Conservation (phyloP, 2,113 vertebrate genomes). For the Rallus limicola region DNA sequence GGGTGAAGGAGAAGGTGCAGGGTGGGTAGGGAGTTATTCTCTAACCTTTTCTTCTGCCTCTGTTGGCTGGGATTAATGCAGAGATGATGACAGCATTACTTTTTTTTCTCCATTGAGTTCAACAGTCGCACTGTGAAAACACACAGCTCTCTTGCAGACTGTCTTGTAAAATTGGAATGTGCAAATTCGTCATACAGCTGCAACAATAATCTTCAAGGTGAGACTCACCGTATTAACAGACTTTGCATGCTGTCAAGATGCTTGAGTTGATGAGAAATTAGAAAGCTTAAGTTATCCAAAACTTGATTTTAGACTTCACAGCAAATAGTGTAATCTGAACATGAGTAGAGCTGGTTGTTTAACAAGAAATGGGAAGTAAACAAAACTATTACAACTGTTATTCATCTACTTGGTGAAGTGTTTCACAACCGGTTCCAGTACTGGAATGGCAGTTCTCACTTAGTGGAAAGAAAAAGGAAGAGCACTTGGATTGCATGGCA, state of each 20-base stretch:
- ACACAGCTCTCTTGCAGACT: neutral
- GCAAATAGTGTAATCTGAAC: neutral
- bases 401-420: neutral
- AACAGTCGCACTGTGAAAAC: neutral
- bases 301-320: neutral
- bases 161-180: neutral
- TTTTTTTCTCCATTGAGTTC: neutral
- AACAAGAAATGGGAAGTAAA: slow-evolving; percentile 55
- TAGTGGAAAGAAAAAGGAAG: neutral
- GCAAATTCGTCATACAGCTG: neutral
- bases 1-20: neutral
- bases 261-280: neutral
- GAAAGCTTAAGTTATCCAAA: neutral
- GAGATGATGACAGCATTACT: neutral
- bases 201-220: neutral
- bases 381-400: slow-evolving; percentile 27
- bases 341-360: neutral
- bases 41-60: neutral
- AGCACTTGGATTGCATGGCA: neutral
- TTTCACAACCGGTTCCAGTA: neutral
- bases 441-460: neutral
- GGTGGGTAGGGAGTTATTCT: neutral
- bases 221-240: neutral
- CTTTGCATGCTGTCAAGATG: neutral
- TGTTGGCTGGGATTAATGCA: neutral